Conservation (phyloP, 1,140 invertebrate species). For the Mactra quadrangularis region DNA sequence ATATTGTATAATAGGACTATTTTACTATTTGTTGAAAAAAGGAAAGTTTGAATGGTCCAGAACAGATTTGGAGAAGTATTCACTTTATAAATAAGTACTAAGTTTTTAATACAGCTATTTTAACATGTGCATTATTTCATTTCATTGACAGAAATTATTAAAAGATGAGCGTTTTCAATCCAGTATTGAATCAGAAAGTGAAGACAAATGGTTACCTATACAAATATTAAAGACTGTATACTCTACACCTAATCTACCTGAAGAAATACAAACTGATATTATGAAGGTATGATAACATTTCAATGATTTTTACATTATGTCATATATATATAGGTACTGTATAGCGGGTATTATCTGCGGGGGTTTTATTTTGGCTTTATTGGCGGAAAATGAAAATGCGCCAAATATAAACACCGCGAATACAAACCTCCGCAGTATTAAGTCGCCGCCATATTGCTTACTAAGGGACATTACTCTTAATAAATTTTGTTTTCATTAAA, state of each 20-base stretch:
- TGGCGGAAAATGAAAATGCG: too few species aligned
- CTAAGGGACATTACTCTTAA: too few species aligned
- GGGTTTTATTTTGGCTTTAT: too few species aligned
- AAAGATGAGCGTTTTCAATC: constrained; percentile 95
- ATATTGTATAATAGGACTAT: too few species aligned
- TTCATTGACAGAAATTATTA: constrained; percentile 89
- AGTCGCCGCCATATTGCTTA: too few species aligned
- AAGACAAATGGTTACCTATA: constrained; percentile 94
- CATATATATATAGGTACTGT: neutral
- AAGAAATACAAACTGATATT: constrained; percentile 90
- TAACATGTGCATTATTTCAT: too few species aligned
- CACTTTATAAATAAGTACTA: neutral
- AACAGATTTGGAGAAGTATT: too few species aligned
- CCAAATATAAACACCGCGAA: too few species aligned
- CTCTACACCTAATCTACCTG: constrained; percentile 89
- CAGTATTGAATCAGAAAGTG: constrained; percentile 93
- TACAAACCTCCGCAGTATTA: too few species aligned
- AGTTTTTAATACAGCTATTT: neutral
- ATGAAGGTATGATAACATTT: constrained; percentile 86
- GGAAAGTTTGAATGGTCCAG: too few species aligned
- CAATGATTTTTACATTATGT: neutral
- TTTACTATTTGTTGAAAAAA: too few species aligned
- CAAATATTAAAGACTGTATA: constrained; percentile 93
- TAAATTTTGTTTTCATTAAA: neutral
- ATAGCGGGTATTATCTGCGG: too few species aligned